A percentile compares a stretch with the other conserved stretches of the same genome.
Evolutionary conservation across 2,888 invertebrate genomes (phyloP).

Genomic region (Gerris lacustris): DNA sequence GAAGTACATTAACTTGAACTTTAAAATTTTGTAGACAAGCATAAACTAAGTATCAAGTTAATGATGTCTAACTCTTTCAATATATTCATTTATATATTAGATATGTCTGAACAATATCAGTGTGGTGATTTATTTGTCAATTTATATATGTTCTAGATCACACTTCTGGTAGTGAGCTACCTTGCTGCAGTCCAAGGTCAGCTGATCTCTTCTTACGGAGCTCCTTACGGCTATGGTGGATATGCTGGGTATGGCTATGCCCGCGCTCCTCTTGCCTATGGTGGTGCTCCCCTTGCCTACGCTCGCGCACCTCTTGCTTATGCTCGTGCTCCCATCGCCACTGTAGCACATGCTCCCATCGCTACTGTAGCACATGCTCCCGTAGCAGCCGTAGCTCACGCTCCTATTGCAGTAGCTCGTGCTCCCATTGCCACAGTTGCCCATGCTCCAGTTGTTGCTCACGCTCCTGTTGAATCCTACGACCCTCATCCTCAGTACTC

Average conservation of each 20-base stretch:
- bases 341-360: not conserved
- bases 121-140: too few species aligned
- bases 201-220: not conserved
- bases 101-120: too few species aligned
- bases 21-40: too few species aligned
- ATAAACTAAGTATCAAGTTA: too few species aligned
- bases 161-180: slow-evolving; percentile 8
- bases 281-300: not conserved
- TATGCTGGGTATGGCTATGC: not conserved
- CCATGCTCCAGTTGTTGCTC: not conserved
- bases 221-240: not conserved
- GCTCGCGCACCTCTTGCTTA: slow-evolving; percentile 13
- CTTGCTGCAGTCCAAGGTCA: not conserved
- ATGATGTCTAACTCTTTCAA: too few species aligned
- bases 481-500: slow-evolving; percentile 17
- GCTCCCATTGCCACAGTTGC: not conserved
- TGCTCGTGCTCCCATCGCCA: not conserved
- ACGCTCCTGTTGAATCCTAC: slow-evolving; percentile 13
- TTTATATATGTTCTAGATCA: not conserved
- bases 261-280: too few species aligned
- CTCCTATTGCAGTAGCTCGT: not conserved
- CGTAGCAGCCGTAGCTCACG: not conserved
- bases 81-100: too few species aligned
- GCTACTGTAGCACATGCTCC: slow-evolving; percentile 16
- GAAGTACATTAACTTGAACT: too few species aligned